A percentile compares a stretch with the other conserved stretches of the same genome.
Evolutionary conservation across 2,113 vertebrate genomes (phyloP).

Genomic region (Prolemur simus): DNA sequence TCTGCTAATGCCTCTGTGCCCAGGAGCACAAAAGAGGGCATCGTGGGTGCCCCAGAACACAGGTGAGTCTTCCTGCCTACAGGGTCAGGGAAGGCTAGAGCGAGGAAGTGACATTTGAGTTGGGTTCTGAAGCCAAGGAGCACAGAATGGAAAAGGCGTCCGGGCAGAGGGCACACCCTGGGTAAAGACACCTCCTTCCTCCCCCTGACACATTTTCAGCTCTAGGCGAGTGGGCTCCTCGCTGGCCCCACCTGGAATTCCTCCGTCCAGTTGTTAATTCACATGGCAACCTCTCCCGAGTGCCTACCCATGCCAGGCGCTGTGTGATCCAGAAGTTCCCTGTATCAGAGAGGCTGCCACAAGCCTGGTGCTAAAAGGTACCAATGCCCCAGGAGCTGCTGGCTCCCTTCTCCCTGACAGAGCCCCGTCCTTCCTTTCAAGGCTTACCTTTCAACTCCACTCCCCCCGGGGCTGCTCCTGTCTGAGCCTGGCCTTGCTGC

Average conservation of each 20-base stretch:
- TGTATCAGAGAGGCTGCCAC: neutral
- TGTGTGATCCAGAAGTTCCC: neutral
- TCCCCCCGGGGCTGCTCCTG: neutral
- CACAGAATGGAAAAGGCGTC: neutral
- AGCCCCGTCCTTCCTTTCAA: neutral
- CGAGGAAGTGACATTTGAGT: neutral
- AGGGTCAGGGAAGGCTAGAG: neutral
- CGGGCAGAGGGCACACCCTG: neutral
- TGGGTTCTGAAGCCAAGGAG: neutral
- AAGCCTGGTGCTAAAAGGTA: neutral
- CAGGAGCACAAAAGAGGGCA: neutral
- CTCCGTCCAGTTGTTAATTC: neutral
- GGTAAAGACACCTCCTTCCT: neutral
- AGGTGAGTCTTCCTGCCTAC: neutral
- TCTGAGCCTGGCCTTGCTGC: neutral
- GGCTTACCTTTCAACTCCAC: neutral
- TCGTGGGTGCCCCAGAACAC: neutral
- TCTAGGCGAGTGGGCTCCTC: neutral
- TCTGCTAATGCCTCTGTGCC: neutral
- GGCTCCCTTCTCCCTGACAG: neutral
- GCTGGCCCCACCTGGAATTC: neutral
- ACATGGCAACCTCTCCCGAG: neutral
- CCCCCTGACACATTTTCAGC: neutral
- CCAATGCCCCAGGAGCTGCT: neutral
- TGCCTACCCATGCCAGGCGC: neutral